A percentile compares a stretch with the other conserved stretches of the same genome.
These are phyloP conservation scores for Thinocorus orbignyianus DNA, from an alignment of 2,113 vertebrate genomes.

Conservation along the genomic window DNA sequence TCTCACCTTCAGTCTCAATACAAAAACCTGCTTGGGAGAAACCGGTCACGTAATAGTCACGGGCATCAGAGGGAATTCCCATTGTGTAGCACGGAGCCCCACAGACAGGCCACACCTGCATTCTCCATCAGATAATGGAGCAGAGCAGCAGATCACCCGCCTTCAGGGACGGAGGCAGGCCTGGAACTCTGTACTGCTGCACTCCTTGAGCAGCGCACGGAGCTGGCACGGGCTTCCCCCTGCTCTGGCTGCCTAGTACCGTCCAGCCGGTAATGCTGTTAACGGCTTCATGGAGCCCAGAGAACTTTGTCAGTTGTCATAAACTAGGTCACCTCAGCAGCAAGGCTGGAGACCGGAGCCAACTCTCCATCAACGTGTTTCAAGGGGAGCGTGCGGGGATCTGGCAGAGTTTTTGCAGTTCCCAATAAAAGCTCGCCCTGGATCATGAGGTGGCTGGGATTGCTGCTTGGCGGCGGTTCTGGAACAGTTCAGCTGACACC, in stretches of 20 bases:
- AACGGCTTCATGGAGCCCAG: background rate
- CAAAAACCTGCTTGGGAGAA: background rate
- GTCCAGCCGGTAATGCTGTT: background rate
- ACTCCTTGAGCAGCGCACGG: background rate
- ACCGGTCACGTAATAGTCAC: background rate
- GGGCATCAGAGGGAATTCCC: background rate
- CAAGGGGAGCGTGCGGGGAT: background rate
- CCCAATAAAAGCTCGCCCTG: background rate
- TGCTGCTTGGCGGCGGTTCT: background rate
- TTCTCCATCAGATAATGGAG: background rate
- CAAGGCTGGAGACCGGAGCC: background rate
- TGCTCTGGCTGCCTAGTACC: background rate
- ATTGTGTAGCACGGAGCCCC: background rate
- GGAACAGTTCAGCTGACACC: conserved; percentile 33
- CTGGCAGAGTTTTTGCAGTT: background rate
- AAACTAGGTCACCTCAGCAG: background rate
- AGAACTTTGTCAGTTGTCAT: background rate
- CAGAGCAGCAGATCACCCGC: background rate
- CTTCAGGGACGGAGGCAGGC: background rate
- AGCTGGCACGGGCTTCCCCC: background rate
- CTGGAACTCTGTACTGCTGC: background rate
- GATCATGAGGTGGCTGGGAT: background rate
- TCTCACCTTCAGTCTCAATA: background rate
- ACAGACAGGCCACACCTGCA: background rate
- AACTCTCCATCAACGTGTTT: background rate